These are phyloP conservation scores for Caenorhabditis latens DNA, from an alignment of 1,140 invertebrate genomes.

Conservation along the genomic window DNA sequence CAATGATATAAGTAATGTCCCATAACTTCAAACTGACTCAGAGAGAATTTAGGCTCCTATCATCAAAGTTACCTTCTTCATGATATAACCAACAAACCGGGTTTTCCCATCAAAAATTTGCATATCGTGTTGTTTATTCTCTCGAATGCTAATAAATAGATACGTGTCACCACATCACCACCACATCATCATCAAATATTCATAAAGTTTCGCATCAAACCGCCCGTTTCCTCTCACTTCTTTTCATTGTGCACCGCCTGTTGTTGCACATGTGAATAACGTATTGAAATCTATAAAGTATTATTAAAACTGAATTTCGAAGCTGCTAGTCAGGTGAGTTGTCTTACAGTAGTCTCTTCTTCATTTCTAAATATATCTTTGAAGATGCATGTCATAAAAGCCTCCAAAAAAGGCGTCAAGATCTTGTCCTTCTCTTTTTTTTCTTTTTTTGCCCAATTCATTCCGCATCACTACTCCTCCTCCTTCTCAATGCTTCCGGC, in stretches of 20 bases:
- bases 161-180: background rate
- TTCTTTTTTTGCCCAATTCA: constrained; percentile 4
- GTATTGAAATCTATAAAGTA: no score
- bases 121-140: background rate
- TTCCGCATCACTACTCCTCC: constrained; percentile 20
- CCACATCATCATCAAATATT: constrained; percentile 11
- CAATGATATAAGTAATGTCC: no score
- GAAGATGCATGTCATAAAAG: background rate
- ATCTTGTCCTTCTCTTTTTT: background rate
- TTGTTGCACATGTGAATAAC: background rate
- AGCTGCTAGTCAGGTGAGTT: no score
- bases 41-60: no score
- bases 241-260: background rate
- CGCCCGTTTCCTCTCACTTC: background rate
- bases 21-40: no score
- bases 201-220: constrained; percentile 7
- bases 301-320: no score
- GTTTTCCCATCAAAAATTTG: background rate
- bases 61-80: no score
- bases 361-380: no score
- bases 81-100: background rate
- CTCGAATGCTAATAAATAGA: background rate
- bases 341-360: no score
- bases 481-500: constrained; percentile 15
- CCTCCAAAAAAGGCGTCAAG: background rate